These are phyloP conservation scores for Caerostris extrusa DNA, from an alignment of 1,140 invertebrate genomes.

Conservation along the genomic window DNA sequence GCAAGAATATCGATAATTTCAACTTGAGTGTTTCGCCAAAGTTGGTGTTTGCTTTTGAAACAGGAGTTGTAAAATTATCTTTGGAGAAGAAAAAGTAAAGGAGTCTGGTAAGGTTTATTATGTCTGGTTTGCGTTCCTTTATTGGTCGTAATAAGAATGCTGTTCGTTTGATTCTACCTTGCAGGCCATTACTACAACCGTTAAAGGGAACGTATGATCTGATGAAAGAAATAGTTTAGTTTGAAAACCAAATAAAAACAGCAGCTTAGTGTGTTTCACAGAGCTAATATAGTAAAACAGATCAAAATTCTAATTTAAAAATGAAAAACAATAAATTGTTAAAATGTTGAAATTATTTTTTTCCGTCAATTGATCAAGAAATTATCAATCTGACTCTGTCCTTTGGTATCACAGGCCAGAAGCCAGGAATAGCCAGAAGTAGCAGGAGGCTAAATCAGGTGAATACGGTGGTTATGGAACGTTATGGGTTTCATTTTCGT, in stretches of 20 bases:
- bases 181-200: neutral
- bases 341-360: no score
- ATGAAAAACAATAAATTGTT: neutral
- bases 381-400: no score
- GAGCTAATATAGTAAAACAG: neutral
- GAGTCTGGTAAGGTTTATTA: neutral
- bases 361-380: no score
- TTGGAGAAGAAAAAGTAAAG: neutral
- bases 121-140: slow-evolving; percentile 5
- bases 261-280: neutral
- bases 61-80: slow-evolving; percentile 48
- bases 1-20: neutral
- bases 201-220: neutral
- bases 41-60: neutral
- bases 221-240: neutral
- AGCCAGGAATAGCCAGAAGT: no score
- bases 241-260: neutral
- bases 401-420: no score
- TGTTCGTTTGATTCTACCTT: neutral
- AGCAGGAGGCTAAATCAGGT: no score
- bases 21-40: slow-evolving; percentile 15
- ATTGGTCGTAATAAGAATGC: neutral
- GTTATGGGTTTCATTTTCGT: no score
- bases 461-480: no score
- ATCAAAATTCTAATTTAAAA: neutral